phyloP scores from a whole-genome alignment of 2,888 invertebrate species.

The Lithophane socia region DNA sequence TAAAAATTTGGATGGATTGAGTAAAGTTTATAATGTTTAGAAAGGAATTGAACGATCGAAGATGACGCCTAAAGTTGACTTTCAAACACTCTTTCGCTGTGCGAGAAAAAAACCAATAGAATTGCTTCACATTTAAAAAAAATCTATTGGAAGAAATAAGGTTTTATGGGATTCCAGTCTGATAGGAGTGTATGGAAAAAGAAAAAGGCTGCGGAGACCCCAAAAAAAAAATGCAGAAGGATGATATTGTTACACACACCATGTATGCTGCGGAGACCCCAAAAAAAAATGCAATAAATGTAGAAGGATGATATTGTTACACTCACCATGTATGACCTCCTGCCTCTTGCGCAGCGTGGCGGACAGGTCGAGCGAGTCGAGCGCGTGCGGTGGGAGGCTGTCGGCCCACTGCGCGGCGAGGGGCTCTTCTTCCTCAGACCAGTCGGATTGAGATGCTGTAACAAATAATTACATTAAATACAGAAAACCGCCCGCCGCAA shows the following conservation, averaged over 20 bases:
- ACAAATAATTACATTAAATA: constrained; percentile 2
- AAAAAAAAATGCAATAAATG: too few relatives aligned
- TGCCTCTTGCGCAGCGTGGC: constrained; percentile 84
- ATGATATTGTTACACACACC: constrained; percentile 73
- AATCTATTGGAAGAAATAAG: not conserved
- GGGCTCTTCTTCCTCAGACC: constrained; percentile 87
- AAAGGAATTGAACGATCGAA: not conserved
- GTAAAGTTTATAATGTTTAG: not conserved
- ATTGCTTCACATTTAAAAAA: not conserved
- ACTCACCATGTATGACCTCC: constrained; percentile 88
- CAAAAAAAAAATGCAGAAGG: not conserved
- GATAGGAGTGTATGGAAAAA: not conserved
- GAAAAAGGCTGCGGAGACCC: too few relatives aligned
- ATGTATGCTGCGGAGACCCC: constrained; percentile 73
- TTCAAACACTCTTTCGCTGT: not conserved
- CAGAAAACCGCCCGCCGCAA: not conserved
- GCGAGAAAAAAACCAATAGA: not conserved
- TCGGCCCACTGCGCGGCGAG: constrained; percentile 87
- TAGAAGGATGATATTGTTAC: not conserved
- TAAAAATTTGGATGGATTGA: not conserved
- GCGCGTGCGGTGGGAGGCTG: constrained; percentile 81
- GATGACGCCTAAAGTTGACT: not conserved
- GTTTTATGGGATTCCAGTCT: not conserved
- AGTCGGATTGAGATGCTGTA: constrained; percentile 85
- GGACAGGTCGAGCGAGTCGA: constrained; percentile 81